Conservation (phyloP, 53 echinoderm and acorn worm genomes). For the Apostichopus leukothele region DNA sequence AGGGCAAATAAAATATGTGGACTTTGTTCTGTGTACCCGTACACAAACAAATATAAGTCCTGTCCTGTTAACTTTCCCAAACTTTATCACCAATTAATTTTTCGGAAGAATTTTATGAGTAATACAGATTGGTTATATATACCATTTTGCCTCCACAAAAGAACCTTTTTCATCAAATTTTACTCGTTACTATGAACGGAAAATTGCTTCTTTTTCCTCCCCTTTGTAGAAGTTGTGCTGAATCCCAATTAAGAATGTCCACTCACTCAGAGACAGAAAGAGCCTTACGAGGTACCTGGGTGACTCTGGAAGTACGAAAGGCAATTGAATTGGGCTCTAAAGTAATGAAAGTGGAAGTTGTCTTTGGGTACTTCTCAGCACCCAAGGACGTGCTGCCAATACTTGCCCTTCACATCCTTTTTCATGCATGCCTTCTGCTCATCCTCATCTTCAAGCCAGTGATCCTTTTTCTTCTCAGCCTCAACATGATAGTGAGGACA, state of each 20-base stretch:
- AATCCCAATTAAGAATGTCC: conserved; percentile 20
- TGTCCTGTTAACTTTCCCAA: background rate
- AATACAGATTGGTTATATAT: conserved; percentile 41
- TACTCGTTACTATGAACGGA: conserved; percentile 30
- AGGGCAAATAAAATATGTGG: conserved; percentile 62
- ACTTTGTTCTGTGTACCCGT: conserved; percentile 60
- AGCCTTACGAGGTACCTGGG: conserved; percentile 49
- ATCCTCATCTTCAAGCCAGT: too few relatives aligned
- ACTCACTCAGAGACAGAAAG: conserved; percentile 39
- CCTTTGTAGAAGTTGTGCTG: conserved; percentile 44
- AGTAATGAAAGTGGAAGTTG: conserved; percentile 29
- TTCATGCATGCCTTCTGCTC: too few relatives aligned
- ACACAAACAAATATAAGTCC: conserved; percentile 35
- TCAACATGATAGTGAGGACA: too few relatives aligned
- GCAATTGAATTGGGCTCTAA: conserved; percentile 49
- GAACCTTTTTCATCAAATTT: conserved; percentile 43
- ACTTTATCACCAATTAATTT: conserved; percentile 46
- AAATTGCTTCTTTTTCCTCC: conserved; percentile 25
- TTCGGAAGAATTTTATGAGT: background rate
- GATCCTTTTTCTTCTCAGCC: too few relatives aligned
- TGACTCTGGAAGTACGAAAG: conserved; percentile 47
- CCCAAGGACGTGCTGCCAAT: too few relatives aligned
- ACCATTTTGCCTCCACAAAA: conserved; percentile 46
- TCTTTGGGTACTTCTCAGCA: conserved; percentile 15
- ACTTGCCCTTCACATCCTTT: too few relatives aligned